Base-by-base conservation (phyloP, 2,888 invertebrate genomes). In the Helobdella robusta region DNA sequence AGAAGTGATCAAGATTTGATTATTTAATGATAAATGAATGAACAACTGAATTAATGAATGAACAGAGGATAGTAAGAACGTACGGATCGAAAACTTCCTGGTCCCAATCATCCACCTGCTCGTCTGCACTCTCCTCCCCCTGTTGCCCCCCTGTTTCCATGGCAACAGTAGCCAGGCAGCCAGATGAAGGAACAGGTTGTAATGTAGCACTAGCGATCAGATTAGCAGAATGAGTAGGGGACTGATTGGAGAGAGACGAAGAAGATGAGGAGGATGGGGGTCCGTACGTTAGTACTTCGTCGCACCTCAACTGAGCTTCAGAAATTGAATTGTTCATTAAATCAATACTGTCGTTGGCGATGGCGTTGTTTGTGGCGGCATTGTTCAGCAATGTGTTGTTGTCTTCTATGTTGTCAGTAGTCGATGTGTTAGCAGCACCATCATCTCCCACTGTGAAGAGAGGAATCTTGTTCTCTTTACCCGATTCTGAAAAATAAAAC, bases 71-170 rank as follows among this genome's bases (percentile, higher is more conserved):
- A 2, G 15, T 34, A 56, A 30, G 15, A 6, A 74, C 77, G 75
- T 70, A 80, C 0, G 91, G 91, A 79, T 92, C 91, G 75, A 91
- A 91, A 0, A 88, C 72, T 59, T 78, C 76, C 6, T 71, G 85
- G 71, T 90, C 89, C 82, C 86, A 86, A 67, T 85, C 85, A 68
- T 85, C 85, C 60, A 82, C 83, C 58, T 71, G 72, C 52, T 76
- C 74, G 5, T 72, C 73, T 44, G 70, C 72, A 32, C 72, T 73
- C 66, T 76, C 75, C 59, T 73, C 75, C 11, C 32, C 61, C 30
- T 46, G 44, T 28, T 59, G 36, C 61, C 48, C n/a, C 6, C 32
- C 50, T 23, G 28, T 28, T 4, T 59, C 66, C 3, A 40, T 66
- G 5, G 67, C n/a, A 34, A 32, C 30, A 35, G 46, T 23, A 25